A percentile compares a stretch with the other conserved stretches of the same genome.
These are phyloP conservation scores for Neotoxoptera formosana DNA, from an alignment of 1,140 invertebrate species.

Conservation along the genomic window DNA sequence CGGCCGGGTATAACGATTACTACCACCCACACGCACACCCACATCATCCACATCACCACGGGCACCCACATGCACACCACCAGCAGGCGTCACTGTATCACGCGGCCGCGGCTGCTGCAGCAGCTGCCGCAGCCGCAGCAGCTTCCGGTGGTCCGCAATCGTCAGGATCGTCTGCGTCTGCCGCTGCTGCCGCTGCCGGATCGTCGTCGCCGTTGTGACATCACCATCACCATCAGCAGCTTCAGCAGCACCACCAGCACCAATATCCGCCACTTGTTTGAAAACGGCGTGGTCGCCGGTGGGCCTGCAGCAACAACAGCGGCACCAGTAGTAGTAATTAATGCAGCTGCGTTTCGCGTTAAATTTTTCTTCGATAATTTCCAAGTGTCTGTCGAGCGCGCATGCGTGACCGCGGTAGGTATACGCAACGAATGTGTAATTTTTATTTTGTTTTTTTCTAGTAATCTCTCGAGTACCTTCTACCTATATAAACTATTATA, in stretches of 20 bases:
- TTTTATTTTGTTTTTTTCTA: slow-evolving; percentile 35
- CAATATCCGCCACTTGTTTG: slow-evolving; percentile 37
- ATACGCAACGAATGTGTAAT: neutral
- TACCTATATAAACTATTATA: slow-evolving; percentile 44
- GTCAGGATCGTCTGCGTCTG: neutral
- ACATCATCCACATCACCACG: slow-evolving; percentile 83
- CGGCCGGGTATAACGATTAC: slow-evolving; percentile 65
- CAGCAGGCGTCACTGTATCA: slow-evolving; percentile 81
- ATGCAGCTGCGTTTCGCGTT: neutral
- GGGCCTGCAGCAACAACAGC: no score
- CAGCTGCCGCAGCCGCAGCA: slow-evolving; percentile 59
- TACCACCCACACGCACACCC: slow-evolving; percentile 64
- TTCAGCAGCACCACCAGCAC: slow-evolving; percentile 24
- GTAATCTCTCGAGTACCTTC: slow-evolving; percentile 46
- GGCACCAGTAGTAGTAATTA: neutral
- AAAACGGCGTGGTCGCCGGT: neutral
- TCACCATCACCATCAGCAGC: slow-evolving; percentile 22
- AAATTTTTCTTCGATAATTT: neutral
- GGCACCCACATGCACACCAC: slow-evolving; percentile 79
- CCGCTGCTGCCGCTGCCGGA: neutral
- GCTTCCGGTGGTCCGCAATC: slow-evolving; percentile 27
- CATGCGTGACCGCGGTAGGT: neutral
- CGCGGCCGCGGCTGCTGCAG: slow-evolving; percentile 72
- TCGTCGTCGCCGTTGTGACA: slow-evolving; percentile 47
- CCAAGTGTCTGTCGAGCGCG: neutral